phyloP scores from a whole-genome alignment of 2,113 vertebrate species.

The Cathartes aura region DNA sequence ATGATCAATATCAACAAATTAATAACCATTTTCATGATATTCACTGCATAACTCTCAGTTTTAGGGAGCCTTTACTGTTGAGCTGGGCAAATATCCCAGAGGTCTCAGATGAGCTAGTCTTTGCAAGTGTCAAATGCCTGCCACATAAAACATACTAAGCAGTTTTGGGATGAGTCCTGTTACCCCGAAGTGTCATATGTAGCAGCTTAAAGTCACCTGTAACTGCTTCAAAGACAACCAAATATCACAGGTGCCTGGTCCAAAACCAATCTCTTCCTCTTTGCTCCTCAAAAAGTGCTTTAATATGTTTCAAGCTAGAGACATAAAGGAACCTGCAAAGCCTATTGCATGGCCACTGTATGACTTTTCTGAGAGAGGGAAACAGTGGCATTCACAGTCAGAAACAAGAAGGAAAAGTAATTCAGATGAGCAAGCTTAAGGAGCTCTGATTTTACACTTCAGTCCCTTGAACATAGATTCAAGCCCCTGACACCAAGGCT shows the following conservation, averaged over 20 bases:
- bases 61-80: background rate
- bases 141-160: background rate
- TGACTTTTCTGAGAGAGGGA: background rate
- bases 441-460: background rate
- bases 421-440: background rate
- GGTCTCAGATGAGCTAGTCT: background rate
- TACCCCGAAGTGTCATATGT: background rate
- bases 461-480: background rate
- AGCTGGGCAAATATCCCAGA: background rate
- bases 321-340: background rate
- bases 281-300: background rate
- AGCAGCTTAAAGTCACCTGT: background rate
- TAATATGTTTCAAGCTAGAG: background rate
- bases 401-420: background rate
- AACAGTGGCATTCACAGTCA: background rate
- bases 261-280: background rate
- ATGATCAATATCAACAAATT: background rate
- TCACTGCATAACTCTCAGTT: background rate
- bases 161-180: background rate
- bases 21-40: background rate
- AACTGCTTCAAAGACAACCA: background rate
- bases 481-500: background rate
- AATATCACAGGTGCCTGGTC: background rate
- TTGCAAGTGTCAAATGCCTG: background rate
- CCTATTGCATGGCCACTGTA: background rate